These are phyloP conservation scores for Macrotus californicus DNA, from an alignment of 2,113 vertebrate genomes.

Conservation along the genomic window DNA sequence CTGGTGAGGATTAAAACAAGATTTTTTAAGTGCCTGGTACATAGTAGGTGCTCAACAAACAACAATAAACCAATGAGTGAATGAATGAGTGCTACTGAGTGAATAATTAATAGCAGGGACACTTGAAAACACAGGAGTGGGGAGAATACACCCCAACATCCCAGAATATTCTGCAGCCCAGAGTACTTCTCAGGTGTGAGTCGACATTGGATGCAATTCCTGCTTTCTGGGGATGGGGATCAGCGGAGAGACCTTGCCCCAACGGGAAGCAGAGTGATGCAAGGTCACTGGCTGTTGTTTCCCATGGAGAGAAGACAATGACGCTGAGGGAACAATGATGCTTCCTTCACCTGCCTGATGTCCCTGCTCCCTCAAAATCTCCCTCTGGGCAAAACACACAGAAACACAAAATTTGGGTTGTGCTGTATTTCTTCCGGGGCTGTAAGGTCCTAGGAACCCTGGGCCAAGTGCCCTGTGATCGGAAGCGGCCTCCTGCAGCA, in stretches of 20 bases:
- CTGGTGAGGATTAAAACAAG: too few species aligned
- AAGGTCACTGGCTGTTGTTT: not conserved
- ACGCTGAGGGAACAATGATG: not conserved
- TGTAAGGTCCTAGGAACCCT: not conserved
- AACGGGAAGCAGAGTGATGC: not conserved
- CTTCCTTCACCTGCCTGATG: fast-evolving
- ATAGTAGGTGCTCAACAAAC: not conserved
- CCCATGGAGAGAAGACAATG: not conserved
- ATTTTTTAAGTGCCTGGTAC: too few species aligned
- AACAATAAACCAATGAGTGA: not conserved
- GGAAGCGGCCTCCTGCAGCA: too few species aligned
- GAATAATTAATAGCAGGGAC: too few species aligned
- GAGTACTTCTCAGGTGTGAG: not conserved
- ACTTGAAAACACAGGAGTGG: not conserved
- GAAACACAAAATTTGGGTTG: not conserved
- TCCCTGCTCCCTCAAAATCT: not conserved
- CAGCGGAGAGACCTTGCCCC: not conserved
- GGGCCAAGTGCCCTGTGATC: not conserved
- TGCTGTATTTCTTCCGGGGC: not conserved
- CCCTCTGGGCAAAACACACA: not conserved
- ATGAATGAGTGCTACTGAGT: not conserved
- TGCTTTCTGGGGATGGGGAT: not conserved
- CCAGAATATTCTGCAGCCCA: not conserved
- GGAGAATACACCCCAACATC: not conserved
- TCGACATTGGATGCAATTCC: not conserved